These are phyloP conservation scores for Botia almorhae DNA, from an alignment of 2,797 vertebrate genomes.

Conservation along the genomic window DNA sequence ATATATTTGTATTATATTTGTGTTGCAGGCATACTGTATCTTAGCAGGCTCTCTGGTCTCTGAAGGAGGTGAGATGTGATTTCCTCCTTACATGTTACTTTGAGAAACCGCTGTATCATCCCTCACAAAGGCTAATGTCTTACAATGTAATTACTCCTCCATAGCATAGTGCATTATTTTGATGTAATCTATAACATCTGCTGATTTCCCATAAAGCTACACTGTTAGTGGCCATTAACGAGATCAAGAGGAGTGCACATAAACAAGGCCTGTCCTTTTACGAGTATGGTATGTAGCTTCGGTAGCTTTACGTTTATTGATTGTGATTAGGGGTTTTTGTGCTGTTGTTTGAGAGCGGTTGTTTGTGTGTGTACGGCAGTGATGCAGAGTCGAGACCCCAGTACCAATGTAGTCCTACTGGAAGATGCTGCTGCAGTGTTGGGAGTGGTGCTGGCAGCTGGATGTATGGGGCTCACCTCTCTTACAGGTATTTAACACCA, in stretches of 20 bases:
- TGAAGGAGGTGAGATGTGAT: constrained; percentile 89
- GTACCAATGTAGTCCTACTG: constrained; percentile 96
- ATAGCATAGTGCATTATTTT: neutral
- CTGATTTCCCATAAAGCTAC: constrained; percentile 83
- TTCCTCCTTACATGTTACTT: neutral
- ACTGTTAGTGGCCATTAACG: constrained; percentile 94
- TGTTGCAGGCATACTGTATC: constrained; percentile 93
- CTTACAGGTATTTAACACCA: constrained; percentile 84
- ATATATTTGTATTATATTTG: constrained; percentile 86
- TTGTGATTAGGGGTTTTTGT: neutral
- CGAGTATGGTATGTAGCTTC: constrained; percentile 89
- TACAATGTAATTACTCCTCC: neutral
- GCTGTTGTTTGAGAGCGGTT: neutral
- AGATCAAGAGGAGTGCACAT: constrained; percentile 89
- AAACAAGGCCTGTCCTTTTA: constrained; percentile 88
- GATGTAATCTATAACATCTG: constrained; percentile 6
- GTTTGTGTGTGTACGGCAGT: constrained; percentile 73
- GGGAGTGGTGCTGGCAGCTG: constrained; percentile 88
- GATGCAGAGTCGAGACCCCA: constrained; percentile 94
- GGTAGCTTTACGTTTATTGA: neutral
- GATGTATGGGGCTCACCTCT: constrained; percentile 97
- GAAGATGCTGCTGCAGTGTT: constrained; percentile 96
- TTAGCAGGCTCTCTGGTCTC: constrained; percentile 96
- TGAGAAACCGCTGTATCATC: neutral
- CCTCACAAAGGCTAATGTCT: neutral